These are phyloP conservation scores for Otus sunia DNA, from an alignment of 2,113 vertebrate species.

Conservation along the genomic window DNA sequence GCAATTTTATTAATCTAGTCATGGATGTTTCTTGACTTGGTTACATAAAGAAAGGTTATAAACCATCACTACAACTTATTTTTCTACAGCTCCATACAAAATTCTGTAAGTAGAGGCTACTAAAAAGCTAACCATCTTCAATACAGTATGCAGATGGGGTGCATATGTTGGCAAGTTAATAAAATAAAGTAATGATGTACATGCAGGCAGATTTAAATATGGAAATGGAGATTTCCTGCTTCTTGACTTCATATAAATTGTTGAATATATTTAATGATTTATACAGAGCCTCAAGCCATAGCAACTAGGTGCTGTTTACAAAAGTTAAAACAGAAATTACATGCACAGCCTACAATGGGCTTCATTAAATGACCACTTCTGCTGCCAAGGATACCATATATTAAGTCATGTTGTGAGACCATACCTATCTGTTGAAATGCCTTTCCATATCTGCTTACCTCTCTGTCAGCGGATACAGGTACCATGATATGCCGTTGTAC, in stretches of 20 bases:
- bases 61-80: constrained; percentile 20
- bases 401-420: not conserved
- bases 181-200: not conserved
- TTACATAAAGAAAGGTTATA: constrained; percentile 59
- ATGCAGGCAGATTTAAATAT: constrained; percentile 2
- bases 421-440: not conserved
- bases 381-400: not conserved
- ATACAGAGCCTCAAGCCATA: not conserved
- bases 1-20: not conserved
- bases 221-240: constrained; percentile 10
- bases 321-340: constrained; percentile 22
- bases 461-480: not conserved
- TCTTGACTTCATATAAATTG: constrained; percentile 34
- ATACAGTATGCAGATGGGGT: not conserved
- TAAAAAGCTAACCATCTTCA: not conserved
- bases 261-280: constrained; percentile 46
- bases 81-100: constrained; percentile 18
- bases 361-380: constrained; percentile 25
- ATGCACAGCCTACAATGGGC: not conserved
- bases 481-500: not conserved
- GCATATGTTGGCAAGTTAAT: not conserved
- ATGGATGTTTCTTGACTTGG: constrained; percentile 17
- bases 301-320: constrained; percentile 41
- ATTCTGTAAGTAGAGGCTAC: not conserved
- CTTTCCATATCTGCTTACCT: not conserved